Percentiles rank a stretch among this genome's conserved stretches.
phyloP scores from a whole-genome alignment of 2,888 invertebrate species.

The Chirona hameri region DNA sequence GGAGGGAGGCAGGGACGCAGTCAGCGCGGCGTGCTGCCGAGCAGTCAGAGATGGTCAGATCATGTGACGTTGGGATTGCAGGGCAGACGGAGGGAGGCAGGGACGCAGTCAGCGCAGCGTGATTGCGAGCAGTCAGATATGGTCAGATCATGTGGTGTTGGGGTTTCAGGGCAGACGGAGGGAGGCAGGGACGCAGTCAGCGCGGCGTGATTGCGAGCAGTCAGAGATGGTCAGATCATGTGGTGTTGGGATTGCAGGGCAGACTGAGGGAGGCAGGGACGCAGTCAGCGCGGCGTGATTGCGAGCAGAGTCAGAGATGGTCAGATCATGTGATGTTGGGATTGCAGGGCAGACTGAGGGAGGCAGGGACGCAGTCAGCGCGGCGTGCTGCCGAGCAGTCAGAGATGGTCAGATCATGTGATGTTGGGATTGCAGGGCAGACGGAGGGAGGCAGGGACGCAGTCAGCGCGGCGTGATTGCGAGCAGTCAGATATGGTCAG shows the following conservation, averaged over 20 bases:
- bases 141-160: background rate
- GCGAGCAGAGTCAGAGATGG: background rate
- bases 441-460: too few relatives aligned
- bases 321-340: background rate
- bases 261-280: too few relatives aligned
- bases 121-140: background rate
- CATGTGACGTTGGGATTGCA: background rate
- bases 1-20: slow-evolving; percentile 52
- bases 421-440: too few relatives aligned
- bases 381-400: background rate
- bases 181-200: too few relatives aligned
- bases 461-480: too few relatives aligned
- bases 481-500: background rate
- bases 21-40: slow-evolving; percentile 42
- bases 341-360: slow-evolving; percentile 43
- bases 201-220: too few relatives aligned
- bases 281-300: too few relatives aligned
- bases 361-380: slow-evolving; percentile 51
- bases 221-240: background rate
- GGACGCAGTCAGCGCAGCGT: too few relatives aligned
- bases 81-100: too few relatives aligned
- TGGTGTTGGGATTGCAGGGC: background rate
- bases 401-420: background rate
- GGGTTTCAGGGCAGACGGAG: too few relatives aligned
- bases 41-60: background rate